Evolutionary conservation across 2,113 vertebrate species (phyloP), one percentile per base, ranked within the genome.

Genomic region (Chaetops frenatus): DNA sequence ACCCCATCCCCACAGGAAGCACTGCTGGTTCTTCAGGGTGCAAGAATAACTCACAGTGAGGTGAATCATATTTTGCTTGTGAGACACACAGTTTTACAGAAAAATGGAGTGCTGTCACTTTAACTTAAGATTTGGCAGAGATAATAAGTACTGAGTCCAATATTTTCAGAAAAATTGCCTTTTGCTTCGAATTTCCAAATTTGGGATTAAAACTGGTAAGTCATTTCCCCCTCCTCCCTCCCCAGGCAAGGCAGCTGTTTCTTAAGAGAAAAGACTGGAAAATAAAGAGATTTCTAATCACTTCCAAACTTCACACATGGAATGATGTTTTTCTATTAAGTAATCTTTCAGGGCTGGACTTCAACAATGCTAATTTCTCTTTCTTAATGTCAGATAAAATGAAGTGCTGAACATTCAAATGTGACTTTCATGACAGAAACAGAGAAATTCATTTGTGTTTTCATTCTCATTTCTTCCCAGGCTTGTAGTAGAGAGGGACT

Each of bases 221-320:
- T 1, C 0, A 2, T 44, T 54, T n/a, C 2, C 42, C 35, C 2
- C 3, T 2, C 5, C 31, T 42, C 7, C 35, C 7, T 74, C 88
- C 70, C 51, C 88, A 88, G 60, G 33, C 6, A 70, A 88, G 13
- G 6, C 53, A 31, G 8, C 11, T 24, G 1, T 27, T 88, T 70
- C 53, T 73, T 44, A 64, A 60, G 12, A 53, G 15, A 50, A 65
- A 64, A 86, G 1, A 11, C 3, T 1, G 3, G 11, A 82, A 69
- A 72, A 45, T 35, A 28, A 29, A 12, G 31, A 77, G 5, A 61
- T 24, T 67, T 85, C 25, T 67, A 69, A 76, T 61, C 0, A 42
- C 3, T 61, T 92, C 23, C 13, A 65, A 87, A 69, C 33, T 69
- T 85, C 40, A 28, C 31, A 35, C 7, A 23, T 25, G 35, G 61